These are phyloP conservation scores for Pteronotus mesoamericanus DNA, from an alignment of 2,797 vertebrate genomes.

Conservation along the genomic window DNA sequence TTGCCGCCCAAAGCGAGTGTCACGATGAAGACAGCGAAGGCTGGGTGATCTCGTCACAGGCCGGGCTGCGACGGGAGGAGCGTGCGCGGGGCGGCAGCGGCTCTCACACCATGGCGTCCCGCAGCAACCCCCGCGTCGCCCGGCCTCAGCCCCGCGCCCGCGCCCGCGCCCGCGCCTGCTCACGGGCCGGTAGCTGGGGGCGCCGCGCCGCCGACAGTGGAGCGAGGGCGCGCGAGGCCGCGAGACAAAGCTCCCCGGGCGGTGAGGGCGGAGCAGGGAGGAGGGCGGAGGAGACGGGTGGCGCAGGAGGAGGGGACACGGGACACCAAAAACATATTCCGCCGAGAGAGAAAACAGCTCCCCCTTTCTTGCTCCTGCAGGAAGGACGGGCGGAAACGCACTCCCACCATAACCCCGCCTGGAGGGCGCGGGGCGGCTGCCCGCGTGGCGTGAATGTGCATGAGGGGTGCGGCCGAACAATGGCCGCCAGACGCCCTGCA, in stretches of 20 bases:
- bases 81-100: slow-evolving; percentile 48
- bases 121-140: slow-evolving; percentile 42
- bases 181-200: slow-evolving; percentile 45
- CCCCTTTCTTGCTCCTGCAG: slow-evolving; percentile 75
- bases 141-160: slow-evolving; percentile 55
- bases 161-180: slow-evolving; percentile 64
- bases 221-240: slow-evolving; percentile 62
- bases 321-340: slow-evolving; percentile 42
- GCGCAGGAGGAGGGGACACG: slow-evolving; percentile 44
- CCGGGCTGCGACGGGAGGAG: slow-evolving; percentile 25
- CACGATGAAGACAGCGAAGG: background rate
- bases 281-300: slow-evolving; percentile 35
- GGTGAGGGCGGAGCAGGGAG: slow-evolving; percentile 57
- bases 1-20: background rate
- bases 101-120: slow-evolving; percentile 90
- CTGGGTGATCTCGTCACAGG: background rate
- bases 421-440: slow-evolving; percentile 50
- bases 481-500: background rate
- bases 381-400: slow-evolving; percentile 82
- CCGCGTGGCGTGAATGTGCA: slow-evolving; percentile 51
- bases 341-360: slow-evolving; percentile 74
- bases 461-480: slow-evolving; percentile 74
- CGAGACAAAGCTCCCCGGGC: slow-evolving; percentile 79
- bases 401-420: slow-evolving; percentile 74
- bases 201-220: slow-evolving; percentile 51